Conservation (phyloP, 1,140 invertebrate genomes). For the Atta colombica region DNA sequence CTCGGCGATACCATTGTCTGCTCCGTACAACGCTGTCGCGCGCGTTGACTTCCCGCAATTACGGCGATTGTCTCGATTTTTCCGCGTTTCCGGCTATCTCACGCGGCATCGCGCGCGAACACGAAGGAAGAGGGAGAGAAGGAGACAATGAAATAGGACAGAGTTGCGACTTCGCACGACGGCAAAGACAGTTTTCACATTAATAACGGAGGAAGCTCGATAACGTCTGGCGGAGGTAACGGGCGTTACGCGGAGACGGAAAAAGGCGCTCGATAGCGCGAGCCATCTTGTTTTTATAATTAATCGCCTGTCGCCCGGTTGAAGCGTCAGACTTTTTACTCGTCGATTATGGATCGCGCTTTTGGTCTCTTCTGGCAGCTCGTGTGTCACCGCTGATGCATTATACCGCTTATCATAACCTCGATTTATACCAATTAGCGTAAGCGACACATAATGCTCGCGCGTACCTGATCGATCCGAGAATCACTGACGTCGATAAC, state of each 20-base stretch:
- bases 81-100: conserved; percentile 67
- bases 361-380: conserved; percentile 27
- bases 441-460: neutral
- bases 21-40: conserved; percentile 36
- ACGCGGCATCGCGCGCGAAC: conserved; percentile 31
- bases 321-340: conserved; percentile 43
- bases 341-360: conserved; percentile 61
- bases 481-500: neutral
- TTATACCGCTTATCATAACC: conserved; percentile 37
- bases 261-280: conserved; percentile 60
- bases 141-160: conserved; percentile 3
- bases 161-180: conserved; percentile 20
- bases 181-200: conserved; percentile 64
- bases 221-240: conserved; percentile 58
- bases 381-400: conserved; percentile 49
- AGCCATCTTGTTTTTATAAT: conserved; percentile 63
- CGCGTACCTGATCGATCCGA: neutral
- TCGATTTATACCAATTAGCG: conserved; percentile 49
- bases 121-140: neutral
- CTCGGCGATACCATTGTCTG: conserved; percentile 72
- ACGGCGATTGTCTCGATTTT: conserved; percentile 76
- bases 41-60: conserved; percentile 73
- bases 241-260: conserved; percentile 58
- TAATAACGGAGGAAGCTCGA: conserved; percentile 65
- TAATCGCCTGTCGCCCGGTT: conserved; percentile 54